Evolutionary conservation across 2,888 invertebrate genomes (phyloP).

Genomic region (Heteropelma amictum): DNA sequence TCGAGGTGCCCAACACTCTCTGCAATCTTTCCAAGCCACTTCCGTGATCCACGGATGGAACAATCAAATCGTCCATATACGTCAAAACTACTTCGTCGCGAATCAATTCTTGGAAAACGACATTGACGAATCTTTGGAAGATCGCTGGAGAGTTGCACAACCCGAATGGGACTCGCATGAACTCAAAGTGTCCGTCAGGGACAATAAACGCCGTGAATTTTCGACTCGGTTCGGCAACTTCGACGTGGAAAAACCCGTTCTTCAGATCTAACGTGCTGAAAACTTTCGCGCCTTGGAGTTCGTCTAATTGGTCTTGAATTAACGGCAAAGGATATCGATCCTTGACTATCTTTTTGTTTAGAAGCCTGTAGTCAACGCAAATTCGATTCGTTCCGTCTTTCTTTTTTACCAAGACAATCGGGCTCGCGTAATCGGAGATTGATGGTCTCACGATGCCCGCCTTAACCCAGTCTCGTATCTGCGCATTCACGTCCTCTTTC

Average conservation of each 20-base stretch:
- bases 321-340: slow-evolving; percentile 60
- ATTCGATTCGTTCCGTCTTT: slow-evolving; percentile 62
- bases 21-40: slow-evolving; percentile 29
- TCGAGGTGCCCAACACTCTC: slow-evolving; percentile 29
- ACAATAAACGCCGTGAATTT: slow-evolving; percentile 60
- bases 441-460: slow-evolving; percentile 66
- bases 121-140: slow-evolving; percentile 40
- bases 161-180: slow-evolving; percentile 59
- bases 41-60: slow-evolving; percentile 31
- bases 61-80: slow-evolving; percentile 56
- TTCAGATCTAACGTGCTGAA: slow-evolving; percentile 59
- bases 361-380: slow-evolving; percentile 73
- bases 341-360: slow-evolving; percentile 69
- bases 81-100: slow-evolving; percentile 15
- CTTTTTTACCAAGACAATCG: slow-evolving; percentile 64
- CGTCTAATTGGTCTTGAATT: slow-evolving; percentile 61
- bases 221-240: slow-evolving; percentile 52
- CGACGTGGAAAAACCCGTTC: slow-evolving; percentile 56
- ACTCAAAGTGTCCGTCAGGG: slow-evolving; percentile 57
- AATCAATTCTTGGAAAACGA: slow-evolving; percentile 44
- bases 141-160: slow-evolving; percentile 56
- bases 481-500: slow-evolving; percentile 57
- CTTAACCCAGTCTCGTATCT: slow-evolving; percentile 66
- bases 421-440: slow-evolving; percentile 68
- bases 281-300: slow-evolving; percentile 35